Percentiles rank a stretch among this genome's conserved stretches.
Conservation (phyloP, 2,888 invertebrate species). For the Acleris cristana region DNA sequence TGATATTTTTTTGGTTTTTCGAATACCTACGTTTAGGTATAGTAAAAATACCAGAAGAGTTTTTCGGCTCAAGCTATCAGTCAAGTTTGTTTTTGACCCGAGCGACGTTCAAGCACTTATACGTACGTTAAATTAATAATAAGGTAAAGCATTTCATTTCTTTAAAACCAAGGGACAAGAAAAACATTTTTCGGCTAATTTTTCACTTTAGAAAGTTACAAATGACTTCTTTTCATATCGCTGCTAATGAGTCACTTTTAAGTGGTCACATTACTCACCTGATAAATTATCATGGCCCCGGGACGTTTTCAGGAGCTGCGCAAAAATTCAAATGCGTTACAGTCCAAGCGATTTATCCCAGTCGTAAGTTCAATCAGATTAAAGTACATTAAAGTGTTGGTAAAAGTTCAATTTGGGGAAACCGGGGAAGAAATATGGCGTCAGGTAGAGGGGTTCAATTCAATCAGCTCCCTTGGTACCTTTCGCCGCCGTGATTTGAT, state of each 20-base stretch:
- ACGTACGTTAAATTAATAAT: no score
- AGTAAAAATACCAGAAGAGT: no score
- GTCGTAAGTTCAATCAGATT: constrained; percentile 80
- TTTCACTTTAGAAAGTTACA: constrained; percentile 18
- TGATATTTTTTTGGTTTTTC: no score
- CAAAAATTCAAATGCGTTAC: constrained; percentile 35
- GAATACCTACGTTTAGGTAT: no score
- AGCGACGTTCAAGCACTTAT: no score
- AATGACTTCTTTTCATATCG: constrained; percentile 31
- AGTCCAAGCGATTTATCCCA: constrained; percentile 66
- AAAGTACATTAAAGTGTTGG: constrained; percentile 80
- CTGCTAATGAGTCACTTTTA: constrained; percentile 32
- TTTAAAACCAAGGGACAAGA: no score
- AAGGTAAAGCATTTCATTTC: no score
- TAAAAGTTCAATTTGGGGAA: constrained; percentile 79
- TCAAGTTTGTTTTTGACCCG: no score
- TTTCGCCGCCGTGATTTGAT: constrained; percentile 75
- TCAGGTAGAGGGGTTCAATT: constrained; percentile 77
- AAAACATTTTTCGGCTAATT: neutral
- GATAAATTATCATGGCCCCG: constrained; percentile 5
- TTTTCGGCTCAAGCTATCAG: no score
- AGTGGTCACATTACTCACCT: constrained; percentile 33
- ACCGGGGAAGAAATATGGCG: constrained; percentile 78
- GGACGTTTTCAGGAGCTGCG: constrained; percentile 21
- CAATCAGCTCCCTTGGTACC: constrained; percentile 79